Base-by-base conservation (phyloP, 2,113 vertebrate species). In the Colossoma macropomum region DNA sequence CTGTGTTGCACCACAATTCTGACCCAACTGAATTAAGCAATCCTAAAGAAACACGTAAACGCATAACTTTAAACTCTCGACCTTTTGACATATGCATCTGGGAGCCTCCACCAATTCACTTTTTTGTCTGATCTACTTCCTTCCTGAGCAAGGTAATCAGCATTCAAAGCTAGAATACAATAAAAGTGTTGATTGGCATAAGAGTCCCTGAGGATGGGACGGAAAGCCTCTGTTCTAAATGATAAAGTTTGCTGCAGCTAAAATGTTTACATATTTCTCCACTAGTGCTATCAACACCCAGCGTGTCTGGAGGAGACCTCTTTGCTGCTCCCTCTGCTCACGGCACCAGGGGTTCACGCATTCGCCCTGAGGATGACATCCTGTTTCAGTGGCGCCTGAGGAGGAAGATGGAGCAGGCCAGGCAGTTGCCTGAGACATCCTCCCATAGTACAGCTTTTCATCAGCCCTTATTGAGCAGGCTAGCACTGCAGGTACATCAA, bases 371-470 rank as follows among this genome's bases (percentile, higher is more conserved):
- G 70, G 93, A 97, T 16, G 97, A 98, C 89, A 96, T 98, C 85
- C 89, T 97, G 72, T 97, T 95, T 86, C 96, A 97, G 88, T 98
- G 97, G 97, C 94, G 96, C 41, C 92, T 97, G 74, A 93, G 94
- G 69, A 93, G 96, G 81, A 97, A 96, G 87, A 95, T 97, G 90
- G 95, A 97, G 77, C 91, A 93, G 85, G 95, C 95, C 28, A 91
- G 84, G 45, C 86, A 91, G 50, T 74, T 83, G 77, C 32, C 88
- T 30, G 80, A 75, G 25, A 59, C 56, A 9, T 83, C 66, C 48
- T 54, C 85, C 45, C 41, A 83, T n/a, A 87, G 81, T 30, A 80
- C 82, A 30, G 63, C 73, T 86, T 62, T 65, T 81, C 82, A 80
- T 56, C 75, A 80, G 41, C 34, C 78, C 6, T 78, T 84, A 65